These are phyloP conservation scores for Ivindomyrus marchei DNA, from an alignment of 2,113 vertebrate genomes.

Conservation along the genomic window DNA sequence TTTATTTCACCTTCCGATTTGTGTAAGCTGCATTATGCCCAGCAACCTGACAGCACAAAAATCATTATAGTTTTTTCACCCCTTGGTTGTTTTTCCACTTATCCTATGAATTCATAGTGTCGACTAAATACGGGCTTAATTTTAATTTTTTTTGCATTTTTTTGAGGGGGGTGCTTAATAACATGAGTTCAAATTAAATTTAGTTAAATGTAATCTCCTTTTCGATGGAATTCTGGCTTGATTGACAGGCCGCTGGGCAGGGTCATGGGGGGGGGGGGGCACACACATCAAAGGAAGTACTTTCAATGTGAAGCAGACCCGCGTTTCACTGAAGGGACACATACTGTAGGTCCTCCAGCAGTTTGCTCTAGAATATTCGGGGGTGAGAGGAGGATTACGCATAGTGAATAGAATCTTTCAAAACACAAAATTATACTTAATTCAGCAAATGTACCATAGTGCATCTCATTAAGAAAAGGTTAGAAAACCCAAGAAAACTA, in stretches of 20 bases:
- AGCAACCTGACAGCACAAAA: neutral
- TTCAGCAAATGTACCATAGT: neutral
- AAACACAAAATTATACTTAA: slow-evolving; percentile 12
- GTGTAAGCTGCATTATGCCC: neutral
- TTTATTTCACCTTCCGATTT: neutral
- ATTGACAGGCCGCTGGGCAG: slow-evolving; percentile 20
- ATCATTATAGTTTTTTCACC: neutral
- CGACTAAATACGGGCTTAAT: slow-evolving; percentile 19
- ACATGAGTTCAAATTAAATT: slow-evolving; percentile 32
- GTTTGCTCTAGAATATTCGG: neutral
- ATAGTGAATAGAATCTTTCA: neutral
- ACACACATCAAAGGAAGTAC: slow-evolving; percentile 12
- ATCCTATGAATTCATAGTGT: slow-evolving; percentile 23
- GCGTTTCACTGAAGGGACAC: neutral
- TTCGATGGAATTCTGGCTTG: slow-evolving; percentile 29
- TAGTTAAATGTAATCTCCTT: slow-evolving; percentile 32
- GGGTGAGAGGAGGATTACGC: neutral
- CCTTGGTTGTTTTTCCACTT: slow-evolving; percentile 22
- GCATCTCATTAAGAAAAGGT: neutral
- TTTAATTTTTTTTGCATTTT: neutral
- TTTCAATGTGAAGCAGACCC: slow-evolving; percentile 14
- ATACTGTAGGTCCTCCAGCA: neutral
- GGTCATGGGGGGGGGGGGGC: slow-evolving; percentile 6
- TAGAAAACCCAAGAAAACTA: neutral
- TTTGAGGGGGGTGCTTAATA: slow-evolving; percentile 20